Conservation (phyloP, 1,140 invertebrate species). For the Drosophila elegans region DNA sequence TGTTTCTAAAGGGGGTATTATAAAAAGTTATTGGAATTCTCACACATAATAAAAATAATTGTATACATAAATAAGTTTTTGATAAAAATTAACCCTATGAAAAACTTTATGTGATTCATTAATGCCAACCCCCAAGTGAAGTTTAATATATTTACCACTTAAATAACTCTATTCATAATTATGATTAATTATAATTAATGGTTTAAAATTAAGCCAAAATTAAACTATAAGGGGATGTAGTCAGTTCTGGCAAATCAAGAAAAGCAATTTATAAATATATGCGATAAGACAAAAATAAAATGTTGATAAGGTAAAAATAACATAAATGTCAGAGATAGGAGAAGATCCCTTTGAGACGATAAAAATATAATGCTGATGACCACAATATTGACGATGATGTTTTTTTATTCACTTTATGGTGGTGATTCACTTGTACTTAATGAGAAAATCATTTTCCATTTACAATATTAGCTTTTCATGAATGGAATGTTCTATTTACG, state of each 20-base stretch:
- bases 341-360: constrained; percentile 3
- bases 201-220: neutral
- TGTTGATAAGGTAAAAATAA: constrained; percentile 1
- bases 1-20: too few species aligned
- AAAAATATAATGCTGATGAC: neutral
- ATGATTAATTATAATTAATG: too few species aligned
- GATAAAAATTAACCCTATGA: too few species aligned
- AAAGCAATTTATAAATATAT: neutral
- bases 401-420: neutral
- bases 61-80: too few species aligned
- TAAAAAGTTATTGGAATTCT: too few species aligned
- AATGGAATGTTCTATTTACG: constrained; percentile 9
- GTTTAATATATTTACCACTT: neutral
- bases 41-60: too few species aligned
- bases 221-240: neutral
- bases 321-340: constrained; percentile 14
- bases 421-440: neutral
- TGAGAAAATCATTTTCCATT: neutral
- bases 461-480: neutral
- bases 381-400: neutral
- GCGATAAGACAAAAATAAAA: neutral
- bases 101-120: neutral
- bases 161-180: neutral
- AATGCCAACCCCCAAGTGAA: too few species aligned
- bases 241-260: too few species aligned